Conservation (phyloP, 2,888 invertebrate genomes). For the Corythucha ciliata region DNA sequence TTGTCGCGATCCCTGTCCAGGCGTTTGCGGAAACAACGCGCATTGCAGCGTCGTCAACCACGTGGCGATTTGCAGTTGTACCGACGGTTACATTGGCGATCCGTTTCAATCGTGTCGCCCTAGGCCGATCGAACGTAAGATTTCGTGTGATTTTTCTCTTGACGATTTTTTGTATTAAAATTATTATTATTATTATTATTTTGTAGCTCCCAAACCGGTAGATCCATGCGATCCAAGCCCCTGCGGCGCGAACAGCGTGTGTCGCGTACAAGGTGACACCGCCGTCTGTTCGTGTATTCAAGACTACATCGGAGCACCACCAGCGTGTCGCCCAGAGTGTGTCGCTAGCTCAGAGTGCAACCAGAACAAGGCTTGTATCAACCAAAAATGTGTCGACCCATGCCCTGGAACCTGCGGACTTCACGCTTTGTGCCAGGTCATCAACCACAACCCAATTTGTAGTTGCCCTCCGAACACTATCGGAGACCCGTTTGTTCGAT, state of each 20-base stretch:
- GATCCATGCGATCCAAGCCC: constrained; percentile 53
- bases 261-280: constrained; percentile 43
- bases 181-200: constrained; percentile 18
- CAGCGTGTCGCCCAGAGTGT: constrained; percentile 52
- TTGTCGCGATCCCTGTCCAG: constrained; percentile 76
- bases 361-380: constrained; percentile 52
- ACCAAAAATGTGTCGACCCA: constrained; percentile 54
- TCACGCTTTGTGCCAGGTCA: constrained; percentile 50
- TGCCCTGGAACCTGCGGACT: constrained; percentile 53
- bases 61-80: constrained; percentile 70
- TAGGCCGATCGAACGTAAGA: constrained; percentile 48
- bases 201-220: constrained; percentile 40
- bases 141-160: constrained; percentile 5
- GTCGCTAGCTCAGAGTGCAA: constrained; percentile 51
- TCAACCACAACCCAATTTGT: constrained; percentile 55
- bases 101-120: constrained; percentile 69
- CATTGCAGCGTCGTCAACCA: constrained; percentile 75
- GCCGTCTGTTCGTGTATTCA: constrained; percentile 54
- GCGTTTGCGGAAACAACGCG: constrained; percentile 72
- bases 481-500: constrained; percentile 53
- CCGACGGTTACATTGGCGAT: constrained; percentile 67
- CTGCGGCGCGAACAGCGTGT: constrained; percentile 53
- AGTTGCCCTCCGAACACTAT: constrained; percentile 50
- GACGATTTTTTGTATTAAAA: background rate
- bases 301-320: constrained; percentile 51